These are phyloP conservation scores for Psilopsiagon aurifrons DNA, from an alignment of 2,113 vertebrate species.

Conservation along the genomic window DNA sequence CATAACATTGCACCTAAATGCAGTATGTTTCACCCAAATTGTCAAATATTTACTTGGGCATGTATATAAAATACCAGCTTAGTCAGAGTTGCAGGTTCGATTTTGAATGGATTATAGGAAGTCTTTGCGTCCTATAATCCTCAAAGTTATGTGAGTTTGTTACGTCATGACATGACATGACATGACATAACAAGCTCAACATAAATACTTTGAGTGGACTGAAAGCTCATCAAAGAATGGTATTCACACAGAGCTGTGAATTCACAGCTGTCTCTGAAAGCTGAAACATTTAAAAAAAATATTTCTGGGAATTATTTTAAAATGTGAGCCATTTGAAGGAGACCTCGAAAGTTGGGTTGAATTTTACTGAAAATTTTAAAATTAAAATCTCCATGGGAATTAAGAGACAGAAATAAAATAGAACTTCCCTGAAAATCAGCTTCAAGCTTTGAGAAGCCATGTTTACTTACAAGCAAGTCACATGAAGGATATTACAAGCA, in stretches of 20 bases:
- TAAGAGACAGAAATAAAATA: neutral
- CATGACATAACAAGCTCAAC: neutral
- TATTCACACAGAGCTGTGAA: no score
- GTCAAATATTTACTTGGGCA: accelerated
- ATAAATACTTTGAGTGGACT: accelerated
- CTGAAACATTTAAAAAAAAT: neutral
- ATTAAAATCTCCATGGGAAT: neutral
- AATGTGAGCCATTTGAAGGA: neutral
- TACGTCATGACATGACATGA: neutral
- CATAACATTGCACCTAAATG: neutral
- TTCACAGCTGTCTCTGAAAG: neutral
- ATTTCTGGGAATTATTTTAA: neutral
- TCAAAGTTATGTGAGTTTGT: neutral
- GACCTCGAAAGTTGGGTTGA: neutral
- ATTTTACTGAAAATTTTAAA: neutral
- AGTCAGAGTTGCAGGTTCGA: neutral
- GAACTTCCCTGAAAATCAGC: neutral
- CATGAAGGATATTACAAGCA: neutral
- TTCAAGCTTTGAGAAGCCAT: neutral
- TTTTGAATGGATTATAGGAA: neutral
- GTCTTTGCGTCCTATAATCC: neutral
- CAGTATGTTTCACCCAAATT: neutral
- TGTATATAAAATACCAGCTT: neutral
- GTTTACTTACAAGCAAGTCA: neutral
- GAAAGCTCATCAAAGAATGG: neutral